A percentile compares a stretch with the other conserved stretches of the same genome.
Conservation (phyloP, 2,797 vertebrate genomes). For the Megaceryle alcyon region DNA sequence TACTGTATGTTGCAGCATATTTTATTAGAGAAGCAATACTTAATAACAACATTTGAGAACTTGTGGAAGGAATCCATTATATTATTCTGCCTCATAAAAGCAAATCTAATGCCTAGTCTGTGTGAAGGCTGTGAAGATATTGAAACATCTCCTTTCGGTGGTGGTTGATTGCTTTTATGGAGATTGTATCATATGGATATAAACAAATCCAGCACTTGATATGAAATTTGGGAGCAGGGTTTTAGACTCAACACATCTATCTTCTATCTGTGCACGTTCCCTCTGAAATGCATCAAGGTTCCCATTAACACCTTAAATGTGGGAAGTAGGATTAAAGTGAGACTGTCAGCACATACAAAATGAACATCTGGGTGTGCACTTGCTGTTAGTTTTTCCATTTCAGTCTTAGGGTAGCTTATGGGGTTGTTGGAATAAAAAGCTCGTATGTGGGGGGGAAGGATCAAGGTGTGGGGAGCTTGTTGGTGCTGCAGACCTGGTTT, state of each 20-base stretch:
- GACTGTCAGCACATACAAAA: conserved; percentile 34
- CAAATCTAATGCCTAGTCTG: conserved; percentile 36
- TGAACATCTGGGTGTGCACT: background rate
- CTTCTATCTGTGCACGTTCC: background rate
- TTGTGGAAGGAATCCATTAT: conserved; percentile 42
- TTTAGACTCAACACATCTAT: conserved; percentile 30
- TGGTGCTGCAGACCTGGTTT: background rate
- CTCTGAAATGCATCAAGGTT: conserved; percentile 58
- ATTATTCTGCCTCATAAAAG: conserved; percentile 60
- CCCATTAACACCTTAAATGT: conserved; percentile 50
- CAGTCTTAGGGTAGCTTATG: background rate
- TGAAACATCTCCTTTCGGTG: conserved; percentile 45
- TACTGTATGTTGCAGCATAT: conserved; percentile 24
- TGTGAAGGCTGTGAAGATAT: conserved; percentile 32
- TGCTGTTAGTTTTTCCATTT: background rate
- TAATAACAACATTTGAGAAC: conserved; percentile 55
- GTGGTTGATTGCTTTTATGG: conserved; percentile 67
- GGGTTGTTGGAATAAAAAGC: background rate
- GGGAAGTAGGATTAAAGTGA: conserved; percentile 39
- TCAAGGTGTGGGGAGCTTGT: background rate
- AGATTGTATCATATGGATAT: conserved; percentile 57
- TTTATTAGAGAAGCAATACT: conserved; percentile 62
- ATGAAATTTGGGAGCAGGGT: conserved; percentile 22
- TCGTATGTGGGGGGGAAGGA: background rate
- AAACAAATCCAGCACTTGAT: conserved; percentile 58